These are phyloP conservation scores for Urocolius indicus DNA, from an alignment of 2,113 vertebrate species.

Conservation along the genomic window DNA sequence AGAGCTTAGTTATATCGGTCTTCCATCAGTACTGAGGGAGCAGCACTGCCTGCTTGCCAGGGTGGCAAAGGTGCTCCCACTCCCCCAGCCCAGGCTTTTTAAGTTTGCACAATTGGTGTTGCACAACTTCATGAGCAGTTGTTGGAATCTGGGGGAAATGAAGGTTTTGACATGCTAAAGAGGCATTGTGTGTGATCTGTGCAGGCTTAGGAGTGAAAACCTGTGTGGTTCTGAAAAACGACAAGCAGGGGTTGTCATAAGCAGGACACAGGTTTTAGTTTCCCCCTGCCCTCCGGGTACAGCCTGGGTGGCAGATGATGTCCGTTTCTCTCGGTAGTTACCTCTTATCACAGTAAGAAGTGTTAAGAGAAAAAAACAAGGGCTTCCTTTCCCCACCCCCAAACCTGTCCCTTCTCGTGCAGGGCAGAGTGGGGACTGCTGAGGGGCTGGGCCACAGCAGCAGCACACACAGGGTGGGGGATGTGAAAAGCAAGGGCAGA, in stretches of 20 bases:
- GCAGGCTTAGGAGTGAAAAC: neutral
- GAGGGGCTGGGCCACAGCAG: neutral
- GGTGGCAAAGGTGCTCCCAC: neutral
- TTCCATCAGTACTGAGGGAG: too few species aligned
- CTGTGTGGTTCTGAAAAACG: neutral
- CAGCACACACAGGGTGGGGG: too few species aligned
- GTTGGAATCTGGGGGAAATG: neutral
- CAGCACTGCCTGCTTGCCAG: neutral
- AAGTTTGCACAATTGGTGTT: neutral
- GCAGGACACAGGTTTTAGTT: neutral
- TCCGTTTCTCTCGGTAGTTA: neutral
- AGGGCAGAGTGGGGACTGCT: neutral
- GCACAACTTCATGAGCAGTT: neutral
- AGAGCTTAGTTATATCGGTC: too few species aligned
- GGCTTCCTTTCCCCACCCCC: rapidly evolving
- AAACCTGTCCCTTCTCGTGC: neutral
- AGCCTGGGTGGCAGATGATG: neutral
- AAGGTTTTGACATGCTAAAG: neutral
- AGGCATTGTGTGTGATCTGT: neutral
- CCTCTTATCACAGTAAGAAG: neutral
- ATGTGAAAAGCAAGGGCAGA: neutral
- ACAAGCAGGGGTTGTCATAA: neutral
- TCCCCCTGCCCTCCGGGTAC: neutral
- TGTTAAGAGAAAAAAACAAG: neutral
- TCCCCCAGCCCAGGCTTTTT: neutral